Evolutionary conservation across 2,888 invertebrate species (phyloP).

Genomic region (Pardosa pseudoannulata): DNA sequence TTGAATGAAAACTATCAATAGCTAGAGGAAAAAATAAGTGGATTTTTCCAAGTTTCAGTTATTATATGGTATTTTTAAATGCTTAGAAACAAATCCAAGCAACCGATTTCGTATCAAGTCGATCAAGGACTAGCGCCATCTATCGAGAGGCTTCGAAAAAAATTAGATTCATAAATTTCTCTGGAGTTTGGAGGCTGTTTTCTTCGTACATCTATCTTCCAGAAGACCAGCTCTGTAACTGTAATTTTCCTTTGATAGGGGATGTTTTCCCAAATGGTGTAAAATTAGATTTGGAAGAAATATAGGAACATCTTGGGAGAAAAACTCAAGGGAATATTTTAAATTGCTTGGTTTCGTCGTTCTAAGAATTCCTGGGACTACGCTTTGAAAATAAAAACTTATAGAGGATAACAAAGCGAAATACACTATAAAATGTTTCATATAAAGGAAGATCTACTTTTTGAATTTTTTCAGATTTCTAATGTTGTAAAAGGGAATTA

Average conservation of each 20-base stretch:
- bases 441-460: no score
- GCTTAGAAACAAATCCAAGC: not conserved
- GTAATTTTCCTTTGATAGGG: conserved; percentile 33
- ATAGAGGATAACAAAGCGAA: no score
- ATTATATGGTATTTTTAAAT: no score
- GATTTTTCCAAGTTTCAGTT: no score
- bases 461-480: no score
- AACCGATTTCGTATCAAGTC: not conserved
- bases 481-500: no score
- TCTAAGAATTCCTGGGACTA: no score
- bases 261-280: conserved; percentile 24
- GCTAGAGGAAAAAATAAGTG: no score
- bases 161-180: conserved; percentile 63
- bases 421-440: no score
- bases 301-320: not conserved
- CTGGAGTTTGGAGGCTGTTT: conserved; percentile 35
- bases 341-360: not conserved
- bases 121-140: conserved; percentile 41
- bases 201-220: conserved; percentile 45
- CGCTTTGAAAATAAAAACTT: no score
- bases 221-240: conserved; percentile 21
- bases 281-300: conserved; percentile 30
- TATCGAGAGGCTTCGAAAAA: conserved; percentile 31
- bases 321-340: not conserved
- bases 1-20: no score